Base-by-base conservation (phyloP, 2,113 vertebrate species). In the Arothron firmamentum region DNA sequence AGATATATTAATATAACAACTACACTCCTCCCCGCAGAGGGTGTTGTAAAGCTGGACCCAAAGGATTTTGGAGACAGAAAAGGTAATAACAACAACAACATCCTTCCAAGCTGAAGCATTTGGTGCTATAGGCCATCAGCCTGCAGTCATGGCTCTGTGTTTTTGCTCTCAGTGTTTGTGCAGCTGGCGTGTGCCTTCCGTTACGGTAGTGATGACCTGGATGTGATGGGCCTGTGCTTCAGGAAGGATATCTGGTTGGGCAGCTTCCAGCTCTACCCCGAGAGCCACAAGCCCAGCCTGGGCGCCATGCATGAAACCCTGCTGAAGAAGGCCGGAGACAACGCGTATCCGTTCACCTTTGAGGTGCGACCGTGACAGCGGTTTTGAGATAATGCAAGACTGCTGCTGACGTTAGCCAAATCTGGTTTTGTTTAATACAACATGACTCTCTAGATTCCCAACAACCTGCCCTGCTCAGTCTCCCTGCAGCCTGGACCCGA, bases 191-290 rank as follows among this genome's bases (percentile, higher is more conserved):
- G 90, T 67, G 91, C 90, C 59, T 92, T 92, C 77, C 91, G 90
- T 4, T 92, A 92, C 1, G 91, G 91, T 11, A 88, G 79, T 0
- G 91, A 91, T 0, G 91, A 92, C 69, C 78, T 92, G 85, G 91
- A 92, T 14, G 88, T 91, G 62, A 89, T 92, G 43, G 90, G 91
- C 18, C 77, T 92, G 48, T 77, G 86, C 77, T 92, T 90, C 79
- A 88, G 90, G 79, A 92, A 90, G 80, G 90, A 92, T 82, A 91
- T 92, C 77, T 92, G 91, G 90, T 41, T 87, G 31, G 14, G 69
- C 0, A 72, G 84, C 0, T 14, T 70, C 11, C 88, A 91, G 83
- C 17, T 92, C 31, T 86, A 87, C 72, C 91, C 91, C 0, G 76
- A 80, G 25, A 15, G 9, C 66, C 72, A 75, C 75, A 88, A 87